Conservation (phyloP, 2,113 vertebrate genomes). For the Eudyptes chrysolophus region DNA sequence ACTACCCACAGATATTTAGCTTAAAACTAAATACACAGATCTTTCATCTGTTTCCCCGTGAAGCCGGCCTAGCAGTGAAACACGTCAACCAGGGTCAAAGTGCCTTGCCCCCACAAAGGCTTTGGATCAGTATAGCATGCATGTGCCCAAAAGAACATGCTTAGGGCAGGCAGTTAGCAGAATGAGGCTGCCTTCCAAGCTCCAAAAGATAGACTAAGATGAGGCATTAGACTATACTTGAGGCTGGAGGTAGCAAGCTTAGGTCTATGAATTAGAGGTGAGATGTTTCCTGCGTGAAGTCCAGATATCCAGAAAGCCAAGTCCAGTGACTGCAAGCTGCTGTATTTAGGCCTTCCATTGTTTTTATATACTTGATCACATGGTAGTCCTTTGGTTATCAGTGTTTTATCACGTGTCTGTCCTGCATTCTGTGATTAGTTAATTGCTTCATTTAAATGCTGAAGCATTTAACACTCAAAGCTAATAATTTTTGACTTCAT, state of each 20-base stretch:
- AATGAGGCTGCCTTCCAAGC: background rate
- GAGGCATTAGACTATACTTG: background rate
- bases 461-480: background rate
- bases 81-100: accelerated
- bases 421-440: background rate
- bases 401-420: background rate
- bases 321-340: background rate
- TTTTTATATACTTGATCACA: background rate
- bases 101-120: background rate
- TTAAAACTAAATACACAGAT: background rate
- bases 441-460: background rate
- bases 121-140: background rate
- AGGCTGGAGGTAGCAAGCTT: background rate
- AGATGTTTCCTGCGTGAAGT: background rate
- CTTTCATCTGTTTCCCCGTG: background rate
- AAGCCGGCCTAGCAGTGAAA: background rate
- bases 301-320: background rate
- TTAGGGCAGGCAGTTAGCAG: background rate
- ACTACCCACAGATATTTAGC: background rate
- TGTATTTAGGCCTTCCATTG: background rate
- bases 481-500: background rate
- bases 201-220: background rate
- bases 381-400: background rate
- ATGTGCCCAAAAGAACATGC: accelerated
- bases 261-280: background rate